Conservation (phyloP, 2,797 vertebrate species). For the Poecile montanus region DNA sequence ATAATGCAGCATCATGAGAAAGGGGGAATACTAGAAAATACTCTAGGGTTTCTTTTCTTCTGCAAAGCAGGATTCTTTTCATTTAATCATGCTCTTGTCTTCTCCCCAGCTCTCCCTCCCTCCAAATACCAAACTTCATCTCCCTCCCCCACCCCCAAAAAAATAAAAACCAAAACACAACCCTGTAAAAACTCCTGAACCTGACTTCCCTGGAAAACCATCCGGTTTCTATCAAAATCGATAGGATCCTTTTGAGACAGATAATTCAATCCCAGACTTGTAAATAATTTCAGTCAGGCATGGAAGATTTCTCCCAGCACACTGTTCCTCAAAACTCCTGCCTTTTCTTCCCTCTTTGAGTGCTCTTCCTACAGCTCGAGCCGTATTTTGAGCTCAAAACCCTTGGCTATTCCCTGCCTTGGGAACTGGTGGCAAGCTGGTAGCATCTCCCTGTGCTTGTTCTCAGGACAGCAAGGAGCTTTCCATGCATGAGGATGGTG, state of each 20-base stretch:
- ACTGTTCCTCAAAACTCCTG: not conserved
- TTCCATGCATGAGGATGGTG: not conserved
- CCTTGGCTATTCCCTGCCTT: not conserved
- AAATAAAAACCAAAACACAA: not conserved
- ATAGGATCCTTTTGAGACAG: not conserved
- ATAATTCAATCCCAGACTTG: not conserved
- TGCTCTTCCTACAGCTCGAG: not conserved
- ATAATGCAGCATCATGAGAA: not conserved
- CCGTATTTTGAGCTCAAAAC: not conserved
- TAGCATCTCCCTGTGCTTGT: not conserved
- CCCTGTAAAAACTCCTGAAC: not conserved
- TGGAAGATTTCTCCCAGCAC: not conserved
- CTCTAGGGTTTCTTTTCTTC: not conserved
- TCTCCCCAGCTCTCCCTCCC: accelerated
- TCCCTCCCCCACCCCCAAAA: too few relatives aligned
- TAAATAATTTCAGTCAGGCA: not conserved
- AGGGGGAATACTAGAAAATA: not conserved
- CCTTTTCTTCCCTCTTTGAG: not conserved
- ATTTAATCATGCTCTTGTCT: accelerated
- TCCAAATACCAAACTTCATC: not conserved
- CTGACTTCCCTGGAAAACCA: not conserved
- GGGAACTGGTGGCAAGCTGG: not conserved
- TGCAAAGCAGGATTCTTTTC: not conserved
- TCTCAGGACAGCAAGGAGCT: not conserved
- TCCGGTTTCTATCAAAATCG: not conserved